Conservation (phyloP, 2,797 vertebrate genomes). For the Chelonia mydas region DNA sequence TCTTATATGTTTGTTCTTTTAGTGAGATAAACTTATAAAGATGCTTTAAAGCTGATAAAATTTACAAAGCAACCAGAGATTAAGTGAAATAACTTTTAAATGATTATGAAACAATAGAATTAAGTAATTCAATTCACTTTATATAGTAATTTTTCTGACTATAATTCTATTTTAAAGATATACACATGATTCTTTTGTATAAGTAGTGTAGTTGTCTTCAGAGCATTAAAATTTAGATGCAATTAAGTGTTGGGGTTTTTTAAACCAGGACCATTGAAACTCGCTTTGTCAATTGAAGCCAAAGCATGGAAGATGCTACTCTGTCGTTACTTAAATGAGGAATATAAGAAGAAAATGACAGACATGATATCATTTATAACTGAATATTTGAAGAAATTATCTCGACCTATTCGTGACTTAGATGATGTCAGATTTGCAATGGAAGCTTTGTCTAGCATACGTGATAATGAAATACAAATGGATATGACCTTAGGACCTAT, state of each 20-base stretch:
- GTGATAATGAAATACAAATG: slow-evolving; percentile 83
- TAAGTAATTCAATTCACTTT: background rate
- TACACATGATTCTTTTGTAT: accelerated
- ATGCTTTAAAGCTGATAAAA: background rate
- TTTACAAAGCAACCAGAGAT: background rate
- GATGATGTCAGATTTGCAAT: slow-evolving; percentile 86
- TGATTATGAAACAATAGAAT: background rate
- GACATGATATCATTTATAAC: slow-evolving; percentile 77
- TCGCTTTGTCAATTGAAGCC: slow-evolving; percentile 80
- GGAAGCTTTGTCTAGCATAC: slow-evolving; percentile 81
- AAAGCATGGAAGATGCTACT: slow-evolving; percentile 86
- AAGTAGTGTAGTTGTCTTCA: background rate
- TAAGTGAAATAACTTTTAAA: background rate
- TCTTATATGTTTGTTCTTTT: background rate
- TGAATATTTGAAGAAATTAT: slow-evolving; percentile 79
- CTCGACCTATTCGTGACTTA: slow-evolving; percentile 83
- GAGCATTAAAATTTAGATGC: background rate
- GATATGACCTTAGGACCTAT: slow-evolving; percentile 85
- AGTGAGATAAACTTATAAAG: background rate
- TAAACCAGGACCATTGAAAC: slow-evolving; percentile 81
- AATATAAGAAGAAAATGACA: slow-evolving; percentile 86
- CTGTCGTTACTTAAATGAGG: slow-evolving; percentile 84
- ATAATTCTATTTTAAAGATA: background rate
- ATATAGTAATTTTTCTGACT: background rate
- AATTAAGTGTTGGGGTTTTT: background rate